These are phyloP conservation scores for Trachelus iudaicus DNA, from an alignment of 2,888 invertebrate species.

Conservation along the genomic window DNA sequence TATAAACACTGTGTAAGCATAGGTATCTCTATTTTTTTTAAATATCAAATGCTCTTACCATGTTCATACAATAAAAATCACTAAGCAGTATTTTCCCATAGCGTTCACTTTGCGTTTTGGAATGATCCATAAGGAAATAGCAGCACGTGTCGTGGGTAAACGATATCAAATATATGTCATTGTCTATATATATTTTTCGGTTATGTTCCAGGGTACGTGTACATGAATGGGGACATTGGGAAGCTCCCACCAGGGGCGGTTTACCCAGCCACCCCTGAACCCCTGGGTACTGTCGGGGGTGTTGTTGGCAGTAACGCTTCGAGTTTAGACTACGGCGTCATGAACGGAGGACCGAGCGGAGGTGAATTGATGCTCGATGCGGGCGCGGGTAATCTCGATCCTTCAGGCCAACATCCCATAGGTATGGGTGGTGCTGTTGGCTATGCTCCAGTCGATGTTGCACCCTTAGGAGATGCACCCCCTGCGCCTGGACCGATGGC, in stretches of 20 bases:
- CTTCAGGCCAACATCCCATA: conserved; percentile 57
- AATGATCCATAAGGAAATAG: neutral
- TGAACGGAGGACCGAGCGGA: conserved; percentile 60
- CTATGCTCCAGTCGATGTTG: conserved; percentile 57
- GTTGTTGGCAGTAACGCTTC: conserved; percentile 53
- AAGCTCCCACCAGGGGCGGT: conserved; percentile 79
- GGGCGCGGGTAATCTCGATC: conserved; percentile 57
- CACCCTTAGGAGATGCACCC: conserved; percentile 64
- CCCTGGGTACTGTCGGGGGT: conserved; percentile 65
- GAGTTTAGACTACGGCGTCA: conserved; percentile 64
- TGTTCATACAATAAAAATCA: neutral
- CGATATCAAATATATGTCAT: neutral
- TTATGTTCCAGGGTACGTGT: conserved; percentile 74
- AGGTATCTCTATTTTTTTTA: neutral
- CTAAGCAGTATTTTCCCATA: neutral
- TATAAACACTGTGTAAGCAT: neutral
- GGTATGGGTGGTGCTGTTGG: conserved; percentile 62
- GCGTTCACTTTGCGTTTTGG: neutral
- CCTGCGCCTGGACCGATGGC: conserved; percentile 67
- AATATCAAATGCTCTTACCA: conserved; percentile 3
- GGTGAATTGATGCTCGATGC: conserved; percentile 61
- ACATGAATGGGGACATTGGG: conserved; percentile 87
- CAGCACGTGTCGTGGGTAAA: neutral
- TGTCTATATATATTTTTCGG: conserved; percentile 13
- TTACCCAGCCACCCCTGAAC: conserved; percentile 77